These are phyloP conservation scores for Netelia virgata DNA, from an alignment of 2,888 invertebrate species.

Conservation along the genomic window DNA sequence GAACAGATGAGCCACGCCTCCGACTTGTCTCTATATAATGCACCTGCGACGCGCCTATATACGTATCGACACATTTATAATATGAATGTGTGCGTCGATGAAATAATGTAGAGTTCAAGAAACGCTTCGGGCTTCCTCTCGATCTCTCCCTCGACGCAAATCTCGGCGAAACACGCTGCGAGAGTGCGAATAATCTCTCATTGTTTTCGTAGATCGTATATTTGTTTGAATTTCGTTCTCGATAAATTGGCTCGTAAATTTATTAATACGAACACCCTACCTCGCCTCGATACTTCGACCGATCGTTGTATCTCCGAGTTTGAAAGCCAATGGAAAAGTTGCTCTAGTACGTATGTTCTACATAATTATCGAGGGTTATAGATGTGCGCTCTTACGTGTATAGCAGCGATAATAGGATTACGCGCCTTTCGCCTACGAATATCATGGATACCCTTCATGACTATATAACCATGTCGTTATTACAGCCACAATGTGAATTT, in stretches of 20 bases:
- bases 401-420: slow-evolving; percentile 16
- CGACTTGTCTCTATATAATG: slow-evolving; percentile 72
- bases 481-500: no score
- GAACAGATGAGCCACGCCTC: slow-evolving; percentile 82
- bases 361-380: slow-evolving; percentile 22
- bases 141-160: slow-evolving; percentile 35
- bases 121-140: slow-evolving; percentile 55
- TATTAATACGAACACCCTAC: slow-evolving; percentile 40
- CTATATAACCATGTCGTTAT: neutral
- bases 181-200: slow-evolving; percentile 63
- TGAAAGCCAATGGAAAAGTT: slow-evolving; percentile 15
- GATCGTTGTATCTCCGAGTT: slow-evolving; percentile 22
- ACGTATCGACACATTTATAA: slow-evolving; percentile 39
- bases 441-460: neutral
- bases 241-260: slow-evolving; percentile 51
- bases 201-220: slow-evolving; percentile 55
- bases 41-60: slow-evolving; percentile 77
- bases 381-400: neutral
- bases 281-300: neutral
- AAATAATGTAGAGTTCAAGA: slow-evolving; percentile 47
- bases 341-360: slow-evolving; percentile 15
- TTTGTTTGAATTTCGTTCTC: slow-evolving; percentile 43
- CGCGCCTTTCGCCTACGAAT: neutral
- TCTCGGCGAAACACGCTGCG: neutral
- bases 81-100: neutral